Conservation (phyloP, 2,113 vertebrate genomes). For the Connochaetes taurinus region DNA sequence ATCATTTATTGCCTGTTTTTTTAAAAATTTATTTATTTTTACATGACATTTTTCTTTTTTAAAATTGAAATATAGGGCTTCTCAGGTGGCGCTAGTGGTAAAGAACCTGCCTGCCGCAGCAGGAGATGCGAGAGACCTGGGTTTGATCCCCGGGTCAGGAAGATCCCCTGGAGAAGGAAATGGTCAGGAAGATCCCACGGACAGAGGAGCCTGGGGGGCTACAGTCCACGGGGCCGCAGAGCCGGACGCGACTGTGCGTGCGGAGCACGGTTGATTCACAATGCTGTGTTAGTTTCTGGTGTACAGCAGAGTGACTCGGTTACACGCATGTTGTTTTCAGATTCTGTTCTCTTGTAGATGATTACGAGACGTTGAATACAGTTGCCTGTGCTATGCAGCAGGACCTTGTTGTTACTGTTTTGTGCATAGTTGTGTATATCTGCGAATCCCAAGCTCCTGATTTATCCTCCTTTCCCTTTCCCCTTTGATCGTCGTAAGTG, state of each 20-base stretch:
- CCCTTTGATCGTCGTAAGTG: not conserved
- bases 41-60: not conserved
- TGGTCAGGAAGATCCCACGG: not conserved
- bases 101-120: not conserved
- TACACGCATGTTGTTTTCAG: not conserved
- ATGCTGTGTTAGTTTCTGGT: not conserved
- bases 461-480: not conserved
- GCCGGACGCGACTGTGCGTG: rapidly evolving
- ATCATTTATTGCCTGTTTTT: not conserved
- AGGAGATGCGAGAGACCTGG: not conserved
- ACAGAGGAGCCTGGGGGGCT: not conserved
- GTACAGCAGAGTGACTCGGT: not conserved
- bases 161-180: not conserved
- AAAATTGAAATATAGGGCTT: not conserved
- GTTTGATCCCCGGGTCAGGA: not conserved
- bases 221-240: rapidly evolving
- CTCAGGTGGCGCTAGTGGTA: not conserved
- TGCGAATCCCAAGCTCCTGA: not conserved
- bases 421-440: rapidly evolving
- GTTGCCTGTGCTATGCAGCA: rapidly evolving
- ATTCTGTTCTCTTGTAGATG: not conserved
- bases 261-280: not conserved
- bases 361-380: not conserved
- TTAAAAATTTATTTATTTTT: not conserved
- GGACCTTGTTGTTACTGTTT: not conserved